A percentile compares a stretch with the other conserved stretches of the same genome.
These are phyloP conservation scores for Lethrus apterus DNA, from an alignment of 1,140 invertebrate species.

Conservation along the genomic window DNA sequence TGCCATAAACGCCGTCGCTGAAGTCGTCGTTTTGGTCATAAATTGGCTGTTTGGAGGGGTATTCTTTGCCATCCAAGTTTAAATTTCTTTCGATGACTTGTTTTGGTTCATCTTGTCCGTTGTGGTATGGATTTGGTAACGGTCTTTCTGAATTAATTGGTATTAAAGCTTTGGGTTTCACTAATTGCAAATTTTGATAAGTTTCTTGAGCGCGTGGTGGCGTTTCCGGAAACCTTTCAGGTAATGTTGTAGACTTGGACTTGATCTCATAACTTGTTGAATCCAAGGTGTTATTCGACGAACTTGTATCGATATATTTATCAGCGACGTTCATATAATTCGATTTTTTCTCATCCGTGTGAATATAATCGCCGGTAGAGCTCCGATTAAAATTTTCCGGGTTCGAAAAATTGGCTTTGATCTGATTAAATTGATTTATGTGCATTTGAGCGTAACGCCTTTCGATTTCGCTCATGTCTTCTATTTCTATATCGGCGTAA, in stretches of 20 bases:
- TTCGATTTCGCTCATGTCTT: conserved; percentile 23
- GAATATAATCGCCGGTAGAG: background rate
- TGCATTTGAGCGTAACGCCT: conserved; percentile 29
- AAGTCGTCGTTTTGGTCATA: conserved; percentile 17
- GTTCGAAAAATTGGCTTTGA: conserved; percentile 24
- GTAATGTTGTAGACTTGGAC: conserved; percentile 12
- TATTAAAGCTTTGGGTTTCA: conserved; percentile 37
- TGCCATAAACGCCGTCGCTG: conserved; percentile 26
- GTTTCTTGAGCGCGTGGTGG: conserved; percentile 31
- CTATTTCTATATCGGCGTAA: background rate
- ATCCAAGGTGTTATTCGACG: conserved; percentile 31
- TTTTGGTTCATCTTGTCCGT: conserved; percentile 10
- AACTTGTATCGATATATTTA: conserved; percentile 36
- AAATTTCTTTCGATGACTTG: conserved; percentile 9
- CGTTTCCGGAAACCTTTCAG: conserved; percentile 22
- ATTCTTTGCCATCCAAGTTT: conserved; percentile 8
- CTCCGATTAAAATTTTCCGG: conserved; percentile 6
- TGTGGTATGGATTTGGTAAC: conserved; percentile 35
- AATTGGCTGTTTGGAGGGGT: background rate
- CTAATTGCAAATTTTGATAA: conserved; percentile 29
- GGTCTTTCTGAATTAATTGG: conserved; percentile 37
- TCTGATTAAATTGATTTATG: conserved; percentile 29
- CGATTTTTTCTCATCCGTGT: background rate
- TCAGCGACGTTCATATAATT: conserved; percentile 18
- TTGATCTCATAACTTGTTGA: conserved; percentile 18